phyloP scores from a whole-genome alignment of 2,888 invertebrate species.

The Oegoconia quadripuncta region DNA sequence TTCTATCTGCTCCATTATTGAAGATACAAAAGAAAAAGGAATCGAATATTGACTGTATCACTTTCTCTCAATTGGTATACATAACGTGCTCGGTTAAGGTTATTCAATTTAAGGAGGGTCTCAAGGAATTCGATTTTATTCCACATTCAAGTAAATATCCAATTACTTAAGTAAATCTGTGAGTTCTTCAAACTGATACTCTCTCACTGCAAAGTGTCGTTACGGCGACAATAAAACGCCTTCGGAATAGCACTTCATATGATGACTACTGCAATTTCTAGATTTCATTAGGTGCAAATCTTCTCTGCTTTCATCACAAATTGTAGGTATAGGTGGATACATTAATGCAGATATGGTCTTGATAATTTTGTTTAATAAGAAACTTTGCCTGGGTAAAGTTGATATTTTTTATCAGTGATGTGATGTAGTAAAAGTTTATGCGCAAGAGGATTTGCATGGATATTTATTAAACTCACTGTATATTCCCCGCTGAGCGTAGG shows the following conservation, averaged over 20 bases:
- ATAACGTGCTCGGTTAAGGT: slow-evolving; percentile 16
- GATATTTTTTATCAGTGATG: no score
- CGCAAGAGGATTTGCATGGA: no score
- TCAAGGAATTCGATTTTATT: slow-evolving; percentile 50
- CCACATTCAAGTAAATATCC: slow-evolving; percentile 54
- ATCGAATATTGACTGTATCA: slow-evolving; percentile 10
- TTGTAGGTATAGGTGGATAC: no score
- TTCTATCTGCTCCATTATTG: background rate
- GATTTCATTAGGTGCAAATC: no score
- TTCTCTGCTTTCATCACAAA: no score
- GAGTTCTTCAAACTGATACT: slow-evolving; percentile 26
- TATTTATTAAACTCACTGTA: no score
- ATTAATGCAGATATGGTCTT: no score
- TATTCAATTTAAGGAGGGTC: slow-evolving; percentile 42
- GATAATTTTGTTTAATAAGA: no score
- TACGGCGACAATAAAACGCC: slow-evolving; percentile 37
- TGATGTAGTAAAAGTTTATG: no score
- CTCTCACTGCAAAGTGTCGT: slow-evolving; percentile 35
- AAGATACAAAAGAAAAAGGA: slow-evolving; percentile 1
- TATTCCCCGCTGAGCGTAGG: no score
- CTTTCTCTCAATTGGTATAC: slow-evolving; percentile 2
- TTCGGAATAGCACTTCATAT: slow-evolving; percentile 8
- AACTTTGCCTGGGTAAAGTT: no score
- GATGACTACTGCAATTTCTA: no score
- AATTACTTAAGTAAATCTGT: slow-evolving; percentile 58